Conservation (phyloP, 2,888 invertebrate genomes). For the Sarcophaga caerulescens region DNA sequence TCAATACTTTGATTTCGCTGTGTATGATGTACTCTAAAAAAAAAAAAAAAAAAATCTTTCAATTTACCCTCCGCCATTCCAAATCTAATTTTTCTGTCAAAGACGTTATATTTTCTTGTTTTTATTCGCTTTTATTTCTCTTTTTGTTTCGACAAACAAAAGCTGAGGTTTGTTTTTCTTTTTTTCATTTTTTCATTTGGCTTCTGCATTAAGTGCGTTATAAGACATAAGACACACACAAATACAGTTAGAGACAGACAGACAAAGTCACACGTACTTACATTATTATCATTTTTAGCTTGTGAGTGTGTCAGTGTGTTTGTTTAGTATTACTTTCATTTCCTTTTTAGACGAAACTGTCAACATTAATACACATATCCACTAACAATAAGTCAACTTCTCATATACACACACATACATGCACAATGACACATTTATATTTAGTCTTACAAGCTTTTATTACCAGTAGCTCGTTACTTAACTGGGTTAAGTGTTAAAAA, state of each 20-base stretch:
- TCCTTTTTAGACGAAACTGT: conserved; percentile 28
- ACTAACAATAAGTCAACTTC: background rate
- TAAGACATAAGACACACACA: background rate
- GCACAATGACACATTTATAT: conserved; percentile 22
- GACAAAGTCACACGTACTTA: background rate
- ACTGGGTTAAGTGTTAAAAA: conserved; percentile 63
- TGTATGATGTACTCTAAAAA: background rate
- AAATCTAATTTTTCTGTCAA: conserved; percentile 8
- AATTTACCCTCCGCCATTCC: background rate
- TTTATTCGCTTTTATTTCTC: background rate
- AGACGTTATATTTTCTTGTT: background rate
- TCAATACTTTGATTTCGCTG: background rate
- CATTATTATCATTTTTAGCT: background rate
- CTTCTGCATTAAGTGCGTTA: background rate
- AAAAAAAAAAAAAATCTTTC: background rate
- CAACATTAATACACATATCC: conserved; percentile 31
- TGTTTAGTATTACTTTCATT: conserved; percentile 37
- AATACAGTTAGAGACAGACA: background rate
- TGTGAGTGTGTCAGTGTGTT: background rate
- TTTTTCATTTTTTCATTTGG: background rate
- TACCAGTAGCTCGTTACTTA: conserved; percentile 54
- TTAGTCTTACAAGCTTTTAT: conserved; percentile 14
- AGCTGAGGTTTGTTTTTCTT: background rate
- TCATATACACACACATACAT: background rate
- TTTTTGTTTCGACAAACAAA: conserved; percentile 1